Percentiles rank a stretch among this genome's conserved stretches.
Evolutionary conservation across 2,797 vertebrate genomes (phyloP).

Genomic region (Propithecus perrieri): DNA sequence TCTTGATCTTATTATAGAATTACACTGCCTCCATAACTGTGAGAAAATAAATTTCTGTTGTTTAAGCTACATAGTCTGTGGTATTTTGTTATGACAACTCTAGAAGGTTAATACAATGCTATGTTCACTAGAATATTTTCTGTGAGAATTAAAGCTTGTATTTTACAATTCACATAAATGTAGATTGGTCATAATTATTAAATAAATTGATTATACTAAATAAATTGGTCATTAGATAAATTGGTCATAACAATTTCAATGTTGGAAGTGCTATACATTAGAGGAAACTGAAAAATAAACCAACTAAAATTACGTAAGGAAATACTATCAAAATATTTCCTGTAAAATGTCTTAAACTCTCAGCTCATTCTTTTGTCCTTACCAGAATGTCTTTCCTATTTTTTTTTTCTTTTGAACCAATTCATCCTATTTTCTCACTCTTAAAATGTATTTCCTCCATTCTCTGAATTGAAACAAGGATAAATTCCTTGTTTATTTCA

Average conservation of each 20-base stretch:
- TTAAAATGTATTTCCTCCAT: not conserved
- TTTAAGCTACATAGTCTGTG: not conserved
- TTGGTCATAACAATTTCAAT: not conserved
- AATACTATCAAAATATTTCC: not conserved
- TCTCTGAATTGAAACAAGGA: not conserved
- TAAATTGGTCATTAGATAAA: not conserved
- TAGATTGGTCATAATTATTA: not conserved
- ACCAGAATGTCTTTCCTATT: not conserved
- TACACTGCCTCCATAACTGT: not conserved
- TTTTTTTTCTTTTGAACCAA: not conserved
- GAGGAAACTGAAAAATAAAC: not conserved
- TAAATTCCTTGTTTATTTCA: slow-evolving; percentile 24
- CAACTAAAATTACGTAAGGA: not conserved
- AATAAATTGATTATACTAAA: not conserved
- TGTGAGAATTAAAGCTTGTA: not conserved
- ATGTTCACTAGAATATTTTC: not conserved
- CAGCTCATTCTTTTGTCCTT: not conserved
- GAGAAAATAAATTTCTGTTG: not conserved
- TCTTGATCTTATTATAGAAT: not conserved
- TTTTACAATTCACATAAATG: not conserved
- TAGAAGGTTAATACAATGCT: not conserved
- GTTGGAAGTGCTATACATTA: not conserved
- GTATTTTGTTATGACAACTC: not conserved
- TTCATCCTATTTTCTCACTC: not conserved
- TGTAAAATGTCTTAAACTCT: not conserved